These are phyloP conservation scores for Haemorhous mexicanus DNA, from an alignment of 2,113 vertebrate genomes.

Conservation along the genomic window DNA sequence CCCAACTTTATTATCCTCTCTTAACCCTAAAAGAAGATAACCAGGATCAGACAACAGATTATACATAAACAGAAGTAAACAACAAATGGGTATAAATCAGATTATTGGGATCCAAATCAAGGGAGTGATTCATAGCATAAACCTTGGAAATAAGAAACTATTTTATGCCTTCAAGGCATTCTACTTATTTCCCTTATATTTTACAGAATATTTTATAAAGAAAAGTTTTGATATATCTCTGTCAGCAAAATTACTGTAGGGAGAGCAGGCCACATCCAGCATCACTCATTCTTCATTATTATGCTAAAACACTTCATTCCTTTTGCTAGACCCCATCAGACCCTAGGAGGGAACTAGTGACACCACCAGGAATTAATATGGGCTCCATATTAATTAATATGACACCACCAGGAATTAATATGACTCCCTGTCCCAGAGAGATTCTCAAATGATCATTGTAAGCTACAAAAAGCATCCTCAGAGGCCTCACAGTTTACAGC, in stretches of 20 bases:
- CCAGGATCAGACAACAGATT: conserved; percentile 1
- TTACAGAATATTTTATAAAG: not conserved
- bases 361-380: not conserved
- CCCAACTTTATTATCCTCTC: conserved; percentile 4
- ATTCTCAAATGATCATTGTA: not conserved
- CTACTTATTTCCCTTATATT: not conserved
- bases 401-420: not conserved
- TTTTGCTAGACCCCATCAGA: not conserved
- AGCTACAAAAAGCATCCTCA: not conserved
- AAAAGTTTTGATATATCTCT: not conserved
- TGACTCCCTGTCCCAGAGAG: not conserved
- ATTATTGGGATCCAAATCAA: not conserved
- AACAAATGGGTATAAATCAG: conserved; percentile 32
- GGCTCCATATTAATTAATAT: too few species aligned
- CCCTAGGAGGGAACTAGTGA: not conserved
- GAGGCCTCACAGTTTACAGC: not conserved
- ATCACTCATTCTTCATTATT: not conserved
- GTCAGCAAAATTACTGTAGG: not conserved
- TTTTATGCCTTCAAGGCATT: not conserved
- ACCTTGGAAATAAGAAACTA: not conserved
- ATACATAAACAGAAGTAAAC: conserved; percentile 23
- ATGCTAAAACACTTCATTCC: not conserved
- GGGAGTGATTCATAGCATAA: not conserved
- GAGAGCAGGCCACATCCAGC: not conserved
- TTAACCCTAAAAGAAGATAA: not conserved